phyloP scores from a whole-genome alignment of 2,888 invertebrate genomes.

The Aelia acuminata region DNA sequence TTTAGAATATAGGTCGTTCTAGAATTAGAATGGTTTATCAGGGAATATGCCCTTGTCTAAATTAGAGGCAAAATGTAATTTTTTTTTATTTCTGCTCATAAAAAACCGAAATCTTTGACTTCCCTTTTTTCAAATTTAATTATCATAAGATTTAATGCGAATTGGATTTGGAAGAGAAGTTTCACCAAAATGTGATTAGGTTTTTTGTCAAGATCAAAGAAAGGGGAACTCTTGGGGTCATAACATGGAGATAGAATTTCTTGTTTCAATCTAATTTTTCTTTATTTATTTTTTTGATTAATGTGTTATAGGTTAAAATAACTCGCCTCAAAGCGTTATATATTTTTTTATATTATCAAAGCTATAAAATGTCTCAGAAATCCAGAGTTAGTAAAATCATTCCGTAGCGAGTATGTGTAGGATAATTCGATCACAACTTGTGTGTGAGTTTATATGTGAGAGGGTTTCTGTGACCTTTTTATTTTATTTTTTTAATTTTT shows the following conservation, averaged over 20 bases:
- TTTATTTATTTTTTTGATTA: conserved; percentile 33
- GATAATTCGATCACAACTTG: conserved; percentile 16
- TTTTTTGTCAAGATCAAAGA: conserved; percentile 47
- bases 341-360: conserved; percentile 45
- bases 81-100: conserved; percentile 51
- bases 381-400: conserved; percentile 54
- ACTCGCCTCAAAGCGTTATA: neutral
- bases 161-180: neutral
- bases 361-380: conserved; percentile 56
- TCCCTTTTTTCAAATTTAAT: neutral
- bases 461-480: conserved; percentile 54
- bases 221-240: conserved; percentile 52
- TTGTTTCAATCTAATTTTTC: conserved; percentile 37
- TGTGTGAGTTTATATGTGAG: conserved; percentile 26
- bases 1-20: conserved; percentile 58
- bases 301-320: conserved; percentile 11
- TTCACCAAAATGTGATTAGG: conserved; percentile 26
- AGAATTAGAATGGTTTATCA: conserved; percentile 58
- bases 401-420: conserved; percentile 50
- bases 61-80: conserved; percentile 54
- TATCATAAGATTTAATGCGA: neutral
- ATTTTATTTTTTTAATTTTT: conserved; percentile 42
- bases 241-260: conserved; percentile 54
- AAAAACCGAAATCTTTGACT: neutral
- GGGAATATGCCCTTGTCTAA: conserved; percentile 49